These are phyloP conservation scores for Umimayanthus chanpuru DNA, from an alignment of 92 coral and sea anemone species.

Conservation along the genomic window DNA sequence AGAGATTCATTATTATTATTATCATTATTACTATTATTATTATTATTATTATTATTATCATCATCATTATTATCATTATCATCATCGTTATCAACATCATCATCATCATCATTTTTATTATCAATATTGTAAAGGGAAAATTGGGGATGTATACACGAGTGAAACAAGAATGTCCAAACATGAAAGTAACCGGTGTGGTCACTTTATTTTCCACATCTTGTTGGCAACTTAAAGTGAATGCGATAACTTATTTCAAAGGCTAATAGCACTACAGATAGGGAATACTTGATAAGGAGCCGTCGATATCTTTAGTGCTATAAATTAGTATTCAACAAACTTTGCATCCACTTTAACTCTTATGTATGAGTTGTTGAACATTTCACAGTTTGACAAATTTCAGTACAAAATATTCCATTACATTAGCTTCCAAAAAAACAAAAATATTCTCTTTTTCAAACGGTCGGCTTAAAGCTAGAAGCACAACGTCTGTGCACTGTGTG, in stretches of 20 bases:
- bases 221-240: no score
- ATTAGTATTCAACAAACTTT: neutral
- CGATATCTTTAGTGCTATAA: neutral
- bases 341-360: neutral
- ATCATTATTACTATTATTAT: no score
- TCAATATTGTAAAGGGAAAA: no score
- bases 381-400: neutral
- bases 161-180: no score
- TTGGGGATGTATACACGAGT: no score
- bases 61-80: no score
- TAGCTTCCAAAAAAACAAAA: neutral
- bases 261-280: neutral
- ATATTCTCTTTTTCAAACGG: neutral
- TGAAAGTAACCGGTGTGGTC: no score
- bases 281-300: neutral
- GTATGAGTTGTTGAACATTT: neutral
- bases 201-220: no score
- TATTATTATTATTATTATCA: no score
- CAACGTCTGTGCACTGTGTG: neutral
- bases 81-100: no score
- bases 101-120: no score
- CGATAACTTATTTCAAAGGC: neutral
- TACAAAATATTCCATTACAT: slow-evolving; percentile 2
- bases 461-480: neutral
- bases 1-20: no score